These are phyloP conservation scores for Nannospalax galili DNA, from an alignment of 2,113 vertebrate genomes.

Conservation along the genomic window DNA sequence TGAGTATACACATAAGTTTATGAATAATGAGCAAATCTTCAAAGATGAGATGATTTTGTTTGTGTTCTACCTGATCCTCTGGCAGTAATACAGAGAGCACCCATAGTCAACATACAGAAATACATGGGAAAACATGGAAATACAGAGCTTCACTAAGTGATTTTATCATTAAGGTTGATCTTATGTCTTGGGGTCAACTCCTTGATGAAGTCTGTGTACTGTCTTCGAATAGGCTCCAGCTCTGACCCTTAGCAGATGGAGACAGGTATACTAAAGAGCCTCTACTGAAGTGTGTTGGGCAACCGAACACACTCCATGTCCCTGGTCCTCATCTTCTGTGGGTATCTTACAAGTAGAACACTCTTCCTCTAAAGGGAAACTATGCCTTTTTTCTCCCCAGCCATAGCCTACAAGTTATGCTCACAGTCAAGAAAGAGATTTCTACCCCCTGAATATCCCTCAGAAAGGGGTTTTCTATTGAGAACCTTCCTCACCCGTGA, in stretches of 20 bases:
- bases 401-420: no score
- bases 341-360: not conserved
- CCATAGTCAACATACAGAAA: not conserved
- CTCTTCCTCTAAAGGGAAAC: not conserved
- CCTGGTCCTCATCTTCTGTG: not conserved
- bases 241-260: not conserved
- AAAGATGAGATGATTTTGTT: constrained; percentile 69
- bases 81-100: not conserved
- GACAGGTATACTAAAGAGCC: not conserved
- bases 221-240: no score
- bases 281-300: not conserved
- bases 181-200: not conserved
- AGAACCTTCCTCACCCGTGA: not conserved
- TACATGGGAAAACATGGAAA: not conserved
- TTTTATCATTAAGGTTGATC: not conserved
- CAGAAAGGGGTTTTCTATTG: not conserved
- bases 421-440: not conserved
- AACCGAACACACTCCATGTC: not conserved
- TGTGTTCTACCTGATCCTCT: constrained; percentile 37
- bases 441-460: not conserved
- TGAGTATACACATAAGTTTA: constrained; percentile 31
- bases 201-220: not conserved
- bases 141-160: not conserved
- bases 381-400: not conserved
- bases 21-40: constrained; percentile 54